Evolutionary conservation across 2,797 vertebrate species (phyloP), one percentile per base, ranked within the genome.

Genomic region (Ataeniobius toweri): DNA sequence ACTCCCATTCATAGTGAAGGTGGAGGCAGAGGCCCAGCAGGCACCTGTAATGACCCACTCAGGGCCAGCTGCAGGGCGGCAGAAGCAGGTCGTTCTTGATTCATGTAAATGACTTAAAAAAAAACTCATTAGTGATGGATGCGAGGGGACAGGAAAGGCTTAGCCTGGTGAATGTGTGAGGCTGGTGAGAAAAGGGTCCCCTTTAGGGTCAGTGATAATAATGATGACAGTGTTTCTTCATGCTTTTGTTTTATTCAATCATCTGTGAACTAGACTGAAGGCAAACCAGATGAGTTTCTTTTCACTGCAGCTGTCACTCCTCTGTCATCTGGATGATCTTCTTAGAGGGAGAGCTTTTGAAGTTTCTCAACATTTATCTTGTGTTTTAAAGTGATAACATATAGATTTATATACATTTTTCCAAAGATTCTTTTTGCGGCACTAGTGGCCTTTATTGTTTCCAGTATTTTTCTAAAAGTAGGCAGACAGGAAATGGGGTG

Each of bases 201-300:
- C 84, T 92, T 91, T 93, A 90, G 94, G 78, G 78, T 89, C 83
- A 82, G 28, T 80, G 78, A 84, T 92, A 88, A 94, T 94, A 83
- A 93, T 93, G 80, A 93, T 92, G 86, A 93, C 83, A 58, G 85
- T 88, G 92, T 92, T 94, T 88, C 92, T 89, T 9, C 74, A 75
- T 71, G 81, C 86, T 84, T 91, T 94, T 94, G 93, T 94, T 78
- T 84, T 77, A 22, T 80, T 90, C 87, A 90, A 89, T 92, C 83
- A 91, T n/a, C 80, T 89, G 90, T 83, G 84, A 90, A 89, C 80
- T 63, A 78, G 68, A 48, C 26, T 41, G 24, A 41, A 67, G 73
- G 75, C 41, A 74, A 83, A 50, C 56, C 31, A 0, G 65, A 39
- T 14, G 48, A 61, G 26, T 8, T 22, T 36, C 68, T 24, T 50